These are phyloP conservation scores for Apostichopus leukothele DNA, from an alignment of 53 echinoderm and acorn worm species.

Conservation along the genomic window DNA sequence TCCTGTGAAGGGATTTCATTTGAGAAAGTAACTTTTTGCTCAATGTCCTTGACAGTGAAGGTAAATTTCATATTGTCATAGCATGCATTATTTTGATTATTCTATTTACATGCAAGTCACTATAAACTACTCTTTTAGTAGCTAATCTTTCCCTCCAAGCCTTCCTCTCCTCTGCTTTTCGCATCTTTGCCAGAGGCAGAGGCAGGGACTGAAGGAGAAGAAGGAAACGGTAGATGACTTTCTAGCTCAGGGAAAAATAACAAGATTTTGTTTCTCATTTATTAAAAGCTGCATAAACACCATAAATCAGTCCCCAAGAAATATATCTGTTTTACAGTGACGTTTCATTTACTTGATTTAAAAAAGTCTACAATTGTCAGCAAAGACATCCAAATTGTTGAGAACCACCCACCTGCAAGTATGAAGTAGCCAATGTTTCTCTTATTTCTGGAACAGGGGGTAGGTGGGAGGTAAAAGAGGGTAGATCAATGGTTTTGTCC, in stretches of 20 bases:
- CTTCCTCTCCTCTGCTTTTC: neutral
- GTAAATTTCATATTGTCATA: neutral
- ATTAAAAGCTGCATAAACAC: conserved; percentile 6
- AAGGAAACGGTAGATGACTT: neutral
- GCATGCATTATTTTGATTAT: neutral
- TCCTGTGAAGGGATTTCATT: neutral
- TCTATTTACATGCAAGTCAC: conserved; percentile 10
- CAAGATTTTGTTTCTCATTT: neutral
- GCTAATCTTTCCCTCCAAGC: neutral
- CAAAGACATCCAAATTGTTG: no score
- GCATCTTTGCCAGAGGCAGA: conserved; percentile 6
- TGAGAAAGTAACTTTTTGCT: neutral
- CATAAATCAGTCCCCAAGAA: neutral
- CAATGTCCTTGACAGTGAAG: neutral
- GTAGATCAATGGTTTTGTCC: no score
- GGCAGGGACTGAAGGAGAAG: neutral
- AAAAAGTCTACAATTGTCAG: no score
- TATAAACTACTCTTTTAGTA: neutral
- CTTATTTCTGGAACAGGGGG: no score
- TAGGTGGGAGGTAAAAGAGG: no score
- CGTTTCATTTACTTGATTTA: no score
- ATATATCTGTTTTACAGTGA: no score
- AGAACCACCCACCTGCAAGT: no score
- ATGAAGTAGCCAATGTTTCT: no score
- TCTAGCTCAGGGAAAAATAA: neutral